Evolutionary conservation across 2,797 vertebrate species (phyloP).

Genomic region (Adelosebastes latens): DNA sequence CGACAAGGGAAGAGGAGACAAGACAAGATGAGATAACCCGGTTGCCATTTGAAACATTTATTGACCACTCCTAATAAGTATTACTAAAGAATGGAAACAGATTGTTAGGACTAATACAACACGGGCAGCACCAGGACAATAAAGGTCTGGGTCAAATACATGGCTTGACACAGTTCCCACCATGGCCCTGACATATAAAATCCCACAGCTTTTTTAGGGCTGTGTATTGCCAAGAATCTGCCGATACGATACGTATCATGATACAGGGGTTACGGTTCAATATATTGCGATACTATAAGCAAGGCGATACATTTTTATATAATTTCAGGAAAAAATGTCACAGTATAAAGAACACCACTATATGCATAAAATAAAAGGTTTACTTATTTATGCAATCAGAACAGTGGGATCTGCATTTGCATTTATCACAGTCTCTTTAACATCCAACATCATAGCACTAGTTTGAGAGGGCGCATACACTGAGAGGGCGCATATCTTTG

Average conservation of each 20-base stretch:
- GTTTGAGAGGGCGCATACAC: neutral
- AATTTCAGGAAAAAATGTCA: neutral
- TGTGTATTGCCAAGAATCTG: neutral
- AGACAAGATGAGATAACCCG: conserved; percentile 34
- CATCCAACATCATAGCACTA: neutral
- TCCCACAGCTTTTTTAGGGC: neutral
- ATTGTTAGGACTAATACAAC: conserved; percentile 26
- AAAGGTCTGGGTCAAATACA: conserved; percentile 20
- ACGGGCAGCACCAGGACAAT: conserved; percentile 24
- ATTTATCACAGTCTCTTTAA: neutral
- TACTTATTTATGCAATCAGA: neutral
- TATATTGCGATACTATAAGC: neutral
- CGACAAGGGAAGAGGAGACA: conserved; percentile 31
- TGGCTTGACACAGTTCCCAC: conserved; percentile 68
- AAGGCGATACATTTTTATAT: neutral
- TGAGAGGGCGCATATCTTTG: neutral
- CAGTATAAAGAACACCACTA: neutral
- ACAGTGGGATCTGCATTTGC: neutral
- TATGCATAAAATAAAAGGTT: neutral
- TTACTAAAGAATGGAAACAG: conserved; percentile 7
- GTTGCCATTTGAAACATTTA: conserved; percentile 35
- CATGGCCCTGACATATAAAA: conserved; percentile 34
- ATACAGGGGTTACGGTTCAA: neutral
- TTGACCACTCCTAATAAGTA: conserved; percentile 3
- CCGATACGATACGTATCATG: neutral